Conservation (phyloP, 1,140 invertebrate genomes). For the Drosophila tsacasi region DNA sequence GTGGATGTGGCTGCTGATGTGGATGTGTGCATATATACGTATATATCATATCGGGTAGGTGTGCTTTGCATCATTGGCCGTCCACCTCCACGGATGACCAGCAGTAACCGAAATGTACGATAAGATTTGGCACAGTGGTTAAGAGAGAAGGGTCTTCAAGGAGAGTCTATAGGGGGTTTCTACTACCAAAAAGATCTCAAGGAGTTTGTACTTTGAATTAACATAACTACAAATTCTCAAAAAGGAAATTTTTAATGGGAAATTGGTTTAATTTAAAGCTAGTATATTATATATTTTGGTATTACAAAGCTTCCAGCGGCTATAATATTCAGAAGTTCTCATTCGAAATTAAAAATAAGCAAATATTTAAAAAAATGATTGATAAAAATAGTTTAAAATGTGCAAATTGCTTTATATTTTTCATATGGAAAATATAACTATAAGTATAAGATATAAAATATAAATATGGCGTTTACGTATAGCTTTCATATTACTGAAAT, state of each 20-base stretch:
- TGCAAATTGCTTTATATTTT: no score
- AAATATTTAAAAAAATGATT: no score
- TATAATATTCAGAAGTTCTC: no score
- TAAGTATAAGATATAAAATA: no score
- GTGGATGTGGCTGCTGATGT: constrained; percentile 1
- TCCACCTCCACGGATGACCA: constrained; percentile 58
- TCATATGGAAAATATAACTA: no score
- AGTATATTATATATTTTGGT: no score
- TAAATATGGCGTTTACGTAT: no score
- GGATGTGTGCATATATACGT: constrained; percentile 36
- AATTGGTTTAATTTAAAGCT: background rate
- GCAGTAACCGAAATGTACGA: constrained; percentile 57
- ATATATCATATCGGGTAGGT: constrained; percentile 44
- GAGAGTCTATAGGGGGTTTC: background rate
- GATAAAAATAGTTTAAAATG: no score
- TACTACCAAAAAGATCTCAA: background rate
- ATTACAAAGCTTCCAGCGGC: no score
- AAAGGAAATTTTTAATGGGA: background rate
- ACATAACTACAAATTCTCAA: background rate
- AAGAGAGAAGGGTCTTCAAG: background rate
- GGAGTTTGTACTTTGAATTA: background rate
- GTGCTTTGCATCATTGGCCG: constrained; percentile 62
- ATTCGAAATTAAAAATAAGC: no score
- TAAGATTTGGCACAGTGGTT: constrained; percentile 54
- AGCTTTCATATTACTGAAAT: no score